Conservation (phyloP, 2,797 vertebrate species). For the Thaleichthys pacificus region DNA sequence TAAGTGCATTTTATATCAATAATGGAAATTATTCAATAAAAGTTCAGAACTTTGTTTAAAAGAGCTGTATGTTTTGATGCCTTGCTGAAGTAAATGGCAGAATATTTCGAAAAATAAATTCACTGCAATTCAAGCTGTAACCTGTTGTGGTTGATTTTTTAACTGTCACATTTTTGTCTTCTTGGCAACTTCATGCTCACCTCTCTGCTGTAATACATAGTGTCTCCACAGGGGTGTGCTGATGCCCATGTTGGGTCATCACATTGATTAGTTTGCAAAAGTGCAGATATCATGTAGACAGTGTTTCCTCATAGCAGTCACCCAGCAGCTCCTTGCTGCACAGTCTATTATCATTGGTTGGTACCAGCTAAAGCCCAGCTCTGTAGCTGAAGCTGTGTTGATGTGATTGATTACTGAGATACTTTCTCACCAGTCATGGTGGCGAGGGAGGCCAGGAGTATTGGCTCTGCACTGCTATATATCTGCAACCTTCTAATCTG, state of each 20-base stretch:
- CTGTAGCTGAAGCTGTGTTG: not conserved
- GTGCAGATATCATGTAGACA: no score
- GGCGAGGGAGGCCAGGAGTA: not conserved
- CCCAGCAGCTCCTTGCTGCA: not conserved
- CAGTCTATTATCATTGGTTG: not conserved
- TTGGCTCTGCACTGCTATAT: not conserved
- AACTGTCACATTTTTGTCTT: not conserved
- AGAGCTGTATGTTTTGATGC: slow-evolving; percentile 52
- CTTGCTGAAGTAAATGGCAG: slow-evolving; percentile 53
- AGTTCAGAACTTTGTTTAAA: slow-evolving; percentile 53
- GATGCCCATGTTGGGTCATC: not conserved
- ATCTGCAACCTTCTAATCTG: slow-evolving; percentile 5
- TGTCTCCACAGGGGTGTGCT: not conserved
- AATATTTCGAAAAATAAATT: slow-evolving; percentile 66
- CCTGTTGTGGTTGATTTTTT: not conserved
- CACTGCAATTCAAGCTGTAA: slow-evolving; percentile 23
- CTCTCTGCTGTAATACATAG: not conserved
- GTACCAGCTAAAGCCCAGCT: not conserved
- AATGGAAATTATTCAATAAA: slow-evolving; percentile 49
- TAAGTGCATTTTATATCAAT: slow-evolving; percentile 59
- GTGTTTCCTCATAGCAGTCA: no score
- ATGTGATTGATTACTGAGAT: not conserved
- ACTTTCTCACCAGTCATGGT: not conserved
- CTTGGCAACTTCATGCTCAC: no score
- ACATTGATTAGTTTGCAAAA: no score